These are phyloP conservation scores for Arctia plantaginis DNA, from an alignment of 2,888 invertebrate species.

Conservation along the genomic window DNA sequence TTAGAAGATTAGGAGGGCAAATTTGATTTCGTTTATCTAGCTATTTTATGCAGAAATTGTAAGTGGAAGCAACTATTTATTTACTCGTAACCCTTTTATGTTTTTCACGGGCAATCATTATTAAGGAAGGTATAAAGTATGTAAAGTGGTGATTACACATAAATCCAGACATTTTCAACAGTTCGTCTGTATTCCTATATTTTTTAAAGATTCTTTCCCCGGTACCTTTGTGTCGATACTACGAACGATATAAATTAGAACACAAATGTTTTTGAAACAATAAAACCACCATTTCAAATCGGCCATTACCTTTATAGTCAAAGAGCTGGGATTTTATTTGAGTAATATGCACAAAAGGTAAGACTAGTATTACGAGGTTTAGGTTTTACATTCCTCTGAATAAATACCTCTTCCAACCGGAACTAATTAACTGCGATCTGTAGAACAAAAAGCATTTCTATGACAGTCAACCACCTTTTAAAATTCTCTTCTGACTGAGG, in stretches of 20 bases:
- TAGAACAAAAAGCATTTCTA: not conserved
- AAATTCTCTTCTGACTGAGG: no score
- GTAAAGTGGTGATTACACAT: no score
- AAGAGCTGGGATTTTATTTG: not conserved
- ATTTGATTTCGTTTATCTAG: no score
- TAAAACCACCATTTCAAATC: constrained; percentile 13
- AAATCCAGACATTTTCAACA: not conserved
- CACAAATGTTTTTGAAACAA: constrained; percentile 17
- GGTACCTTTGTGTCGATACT: not conserved
- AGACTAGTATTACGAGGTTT: not conserved
- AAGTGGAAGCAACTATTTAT: no score
- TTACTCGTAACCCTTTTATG: no score
- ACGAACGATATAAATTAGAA: constrained; percentile 2
- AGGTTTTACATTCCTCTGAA: not conserved
- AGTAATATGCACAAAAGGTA: not conserved
- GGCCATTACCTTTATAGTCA: constrained; percentile 2
- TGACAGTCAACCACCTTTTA: not conserved
- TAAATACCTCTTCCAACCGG: not conserved
- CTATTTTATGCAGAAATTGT: no score
- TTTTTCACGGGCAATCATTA: no score
- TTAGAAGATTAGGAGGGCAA: no score
- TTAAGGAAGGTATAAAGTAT: no score
- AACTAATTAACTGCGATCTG: no score
- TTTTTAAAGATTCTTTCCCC: not conserved
- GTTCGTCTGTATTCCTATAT: not conserved